These are phyloP conservation scores for Brachyptera risi DNA, from an alignment of 2,888 invertebrate genomes.

Conservation along the genomic window DNA sequence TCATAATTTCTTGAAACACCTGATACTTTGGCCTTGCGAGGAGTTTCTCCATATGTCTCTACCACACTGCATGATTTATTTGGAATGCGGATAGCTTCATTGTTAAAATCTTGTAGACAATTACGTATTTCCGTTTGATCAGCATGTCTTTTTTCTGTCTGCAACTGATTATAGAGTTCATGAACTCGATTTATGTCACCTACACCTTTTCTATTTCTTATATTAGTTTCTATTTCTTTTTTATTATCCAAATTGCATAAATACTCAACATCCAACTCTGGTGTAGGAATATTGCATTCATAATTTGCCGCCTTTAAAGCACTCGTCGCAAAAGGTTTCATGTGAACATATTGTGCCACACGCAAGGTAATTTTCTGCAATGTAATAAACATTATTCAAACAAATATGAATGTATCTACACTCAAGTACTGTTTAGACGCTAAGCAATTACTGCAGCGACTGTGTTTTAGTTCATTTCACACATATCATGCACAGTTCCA, in stretches of 20 bases:
- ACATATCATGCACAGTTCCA: no score
- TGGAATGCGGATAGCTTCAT: conserved; percentile 65
- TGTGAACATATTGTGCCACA: no score
- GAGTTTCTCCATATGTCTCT: conserved; percentile 53
- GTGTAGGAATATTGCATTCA: conserved; percentile 31
- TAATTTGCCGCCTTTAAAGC: conserved; percentile 1
- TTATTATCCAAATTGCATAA: conserved; percentile 58
- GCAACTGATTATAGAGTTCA: conserved; percentile 46
- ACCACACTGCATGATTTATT: conserved; percentile 70
- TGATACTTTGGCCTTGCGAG: conserved; percentile 53
- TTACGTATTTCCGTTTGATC: conserved; percentile 18
- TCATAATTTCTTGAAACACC: conserved; percentile 51
- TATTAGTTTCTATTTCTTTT: conserved; percentile 60
- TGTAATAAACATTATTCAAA: no score
- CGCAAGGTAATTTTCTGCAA: no score
- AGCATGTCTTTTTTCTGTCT: conserved; percentile 22
- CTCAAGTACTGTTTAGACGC: no score
- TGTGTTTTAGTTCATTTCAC: no score
- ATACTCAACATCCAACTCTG: conserved; percentile 58
- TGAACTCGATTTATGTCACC: conserved; percentile 61
- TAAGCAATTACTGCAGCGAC: no score
- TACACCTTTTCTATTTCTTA: conserved; percentile 60
- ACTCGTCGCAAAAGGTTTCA: no score
- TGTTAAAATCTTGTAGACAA: conserved; percentile 45
- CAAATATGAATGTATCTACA: no score